These are phyloP conservation scores for Lanistes nyassanus DNA, from an alignment of 1,140 invertebrate species.

Conservation along the genomic window DNA sequence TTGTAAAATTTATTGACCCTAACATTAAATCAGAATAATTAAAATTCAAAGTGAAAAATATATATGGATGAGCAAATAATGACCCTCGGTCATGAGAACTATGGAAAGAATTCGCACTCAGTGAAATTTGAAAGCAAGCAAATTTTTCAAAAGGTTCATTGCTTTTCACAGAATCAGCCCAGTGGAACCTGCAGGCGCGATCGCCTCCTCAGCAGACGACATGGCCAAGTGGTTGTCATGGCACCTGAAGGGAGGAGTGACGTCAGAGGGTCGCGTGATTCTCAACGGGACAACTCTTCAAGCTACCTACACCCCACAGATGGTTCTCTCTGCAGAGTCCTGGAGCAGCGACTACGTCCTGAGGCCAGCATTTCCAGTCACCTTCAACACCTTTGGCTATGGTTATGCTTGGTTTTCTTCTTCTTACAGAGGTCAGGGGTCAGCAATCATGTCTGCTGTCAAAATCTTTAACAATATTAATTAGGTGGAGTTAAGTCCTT, in stretches of 20 bases:
- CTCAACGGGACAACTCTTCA: neutral
- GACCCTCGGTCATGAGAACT: neutral
- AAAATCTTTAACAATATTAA: no score
- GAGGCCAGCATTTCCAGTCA: constrained; percentile 23
- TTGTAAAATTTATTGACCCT: no score
- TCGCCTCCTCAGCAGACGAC: constrained; percentile 24
- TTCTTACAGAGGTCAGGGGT: constrained; percentile 26
- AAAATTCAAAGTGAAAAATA: neutral
- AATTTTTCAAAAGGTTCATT: neutral
- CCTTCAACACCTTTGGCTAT: constrained; percentile 18
- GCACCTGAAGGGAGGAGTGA: constrained; percentile 23
- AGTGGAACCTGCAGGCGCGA: constrained; percentile 32
- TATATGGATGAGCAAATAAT: neutral
- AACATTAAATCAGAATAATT: neutral
- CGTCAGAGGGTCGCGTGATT: constrained; percentile 7
- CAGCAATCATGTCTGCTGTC: no score
- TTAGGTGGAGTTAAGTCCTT: no score
- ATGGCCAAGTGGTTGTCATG: constrained; percentile 24
- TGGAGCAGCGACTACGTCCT: neutral
- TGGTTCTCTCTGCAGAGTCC: neutral
- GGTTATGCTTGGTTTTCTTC: constrained; percentile 31
- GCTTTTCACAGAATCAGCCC: constrained; percentile 27
- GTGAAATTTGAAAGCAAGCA: neutral
- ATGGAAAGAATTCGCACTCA: neutral
- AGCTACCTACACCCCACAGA: constrained; percentile 10